phyloP scores from a whole-genome alignment of 2,797 vertebrate genomes.

The Peromyscus melanophrys region DNA sequence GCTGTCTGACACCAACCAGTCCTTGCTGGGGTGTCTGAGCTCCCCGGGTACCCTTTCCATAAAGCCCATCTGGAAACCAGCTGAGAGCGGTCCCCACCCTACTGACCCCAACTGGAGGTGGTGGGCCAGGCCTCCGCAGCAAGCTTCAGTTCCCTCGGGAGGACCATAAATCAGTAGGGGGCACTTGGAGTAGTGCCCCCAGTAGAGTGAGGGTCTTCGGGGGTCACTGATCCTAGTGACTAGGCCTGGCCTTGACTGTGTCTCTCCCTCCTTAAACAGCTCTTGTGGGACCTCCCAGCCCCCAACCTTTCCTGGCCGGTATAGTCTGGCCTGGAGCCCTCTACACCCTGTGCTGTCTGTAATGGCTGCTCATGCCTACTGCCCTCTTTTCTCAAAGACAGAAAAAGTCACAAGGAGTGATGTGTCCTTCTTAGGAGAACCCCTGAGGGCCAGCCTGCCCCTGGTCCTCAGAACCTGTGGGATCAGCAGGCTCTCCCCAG shows the following conservation, averaged over 20 bases:
- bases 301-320: not conserved
- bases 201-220: conserved; percentile 54
- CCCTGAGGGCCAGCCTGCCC: not conserved
- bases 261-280: conserved; percentile 56
- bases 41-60: conserved; percentile 35
- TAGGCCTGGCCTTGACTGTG: conserved; percentile 65
- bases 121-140: conserved; percentile 44
- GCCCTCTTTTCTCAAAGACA: not conserved
- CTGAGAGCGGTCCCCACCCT: conserved; percentile 88
- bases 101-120: conserved; percentile 59
- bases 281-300: not conserved
- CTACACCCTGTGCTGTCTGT: not conserved
- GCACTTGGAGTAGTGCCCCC: conserved; percentile 42
- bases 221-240: conserved; percentile 70
- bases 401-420: not conserved
- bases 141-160: conserved; percentile 28
- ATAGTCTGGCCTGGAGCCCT: not conserved
- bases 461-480: not conserved
- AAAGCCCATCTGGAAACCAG: conserved; percentile 95
- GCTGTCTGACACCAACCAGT: not conserved
- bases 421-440: not conserved
- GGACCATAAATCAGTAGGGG: conserved; percentile 76
- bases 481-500: not conserved
- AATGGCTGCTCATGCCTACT: not conserved
- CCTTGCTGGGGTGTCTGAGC: not conserved